phyloP scores from a whole-genome alignment of 2,888 invertebrate genomes.

The Cryptocephalus primarius region DNA sequence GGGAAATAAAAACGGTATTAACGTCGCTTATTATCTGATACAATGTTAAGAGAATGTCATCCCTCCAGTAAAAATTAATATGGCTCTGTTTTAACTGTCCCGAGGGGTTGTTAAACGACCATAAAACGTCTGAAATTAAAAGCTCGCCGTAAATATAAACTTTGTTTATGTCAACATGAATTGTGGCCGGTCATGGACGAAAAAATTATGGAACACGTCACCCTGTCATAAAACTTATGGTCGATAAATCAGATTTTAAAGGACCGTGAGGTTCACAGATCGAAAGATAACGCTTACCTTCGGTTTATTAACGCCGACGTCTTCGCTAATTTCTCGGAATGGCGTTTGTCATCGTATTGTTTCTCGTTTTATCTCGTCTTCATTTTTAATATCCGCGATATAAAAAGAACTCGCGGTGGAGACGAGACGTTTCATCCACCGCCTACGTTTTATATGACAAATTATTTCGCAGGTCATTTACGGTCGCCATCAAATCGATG shows the following conservation, averaged over 20 bases:
- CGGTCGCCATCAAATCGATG: no score
- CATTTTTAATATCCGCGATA: no score
- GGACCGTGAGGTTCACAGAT: neutral
- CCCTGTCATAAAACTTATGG: conserved; percentile 32
- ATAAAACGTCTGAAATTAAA: neutral
- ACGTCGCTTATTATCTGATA: no score
- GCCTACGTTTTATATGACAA: no score
- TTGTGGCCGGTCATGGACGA: neutral
- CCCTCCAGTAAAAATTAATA: neutral
- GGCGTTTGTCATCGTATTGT: neutral
- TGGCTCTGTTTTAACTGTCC: neutral
- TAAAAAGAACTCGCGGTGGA: no score
- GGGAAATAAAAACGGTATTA: no score
- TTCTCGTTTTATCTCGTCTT: no score
- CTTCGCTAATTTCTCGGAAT: neutral
- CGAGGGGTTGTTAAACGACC: neutral
- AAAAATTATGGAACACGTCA: conserved; percentile 29
- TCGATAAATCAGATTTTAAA: conserved; percentile 30
- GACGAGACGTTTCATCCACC: no score
- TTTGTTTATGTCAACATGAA: neutral
- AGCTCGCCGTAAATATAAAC: neutral
- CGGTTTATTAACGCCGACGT: neutral
- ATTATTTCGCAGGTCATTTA: no score
- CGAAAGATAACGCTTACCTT: neutral
- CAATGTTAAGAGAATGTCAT: neutral